Conservation (phyloP, 2,888 invertebrate species). For the Sminthurinus aureus region DNA sequence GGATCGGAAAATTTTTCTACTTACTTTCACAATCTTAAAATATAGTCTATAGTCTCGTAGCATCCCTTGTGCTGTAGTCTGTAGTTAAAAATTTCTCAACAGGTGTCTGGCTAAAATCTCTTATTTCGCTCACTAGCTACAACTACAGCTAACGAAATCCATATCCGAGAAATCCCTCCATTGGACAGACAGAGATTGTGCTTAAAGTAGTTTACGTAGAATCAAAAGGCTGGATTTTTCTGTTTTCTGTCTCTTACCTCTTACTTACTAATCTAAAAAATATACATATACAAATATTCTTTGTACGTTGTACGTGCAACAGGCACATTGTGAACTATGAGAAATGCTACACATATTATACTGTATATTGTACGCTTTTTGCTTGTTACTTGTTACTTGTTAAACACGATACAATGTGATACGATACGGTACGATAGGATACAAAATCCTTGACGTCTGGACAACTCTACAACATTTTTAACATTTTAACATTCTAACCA, state of each 20-base stretch:
- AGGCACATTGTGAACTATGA: no score
- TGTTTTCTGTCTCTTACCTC: background rate
- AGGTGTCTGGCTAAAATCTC: constrained; percentile 22
- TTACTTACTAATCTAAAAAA: background rate
- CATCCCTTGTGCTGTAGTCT: background rate
- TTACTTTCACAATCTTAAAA: background rate
- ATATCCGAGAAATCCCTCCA: background rate
- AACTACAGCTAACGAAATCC: no score
- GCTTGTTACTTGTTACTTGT: background rate
- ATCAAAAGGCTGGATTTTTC: background rate
- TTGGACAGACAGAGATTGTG: background rate
- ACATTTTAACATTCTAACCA: background rate
- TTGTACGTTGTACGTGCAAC: no score
- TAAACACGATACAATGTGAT: background rate
- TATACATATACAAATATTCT: background rate
- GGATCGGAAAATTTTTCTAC: background rate
- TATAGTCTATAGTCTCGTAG: background rate
- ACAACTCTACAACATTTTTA: background rate
- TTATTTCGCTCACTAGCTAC: no score
- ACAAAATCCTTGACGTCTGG: background rate
- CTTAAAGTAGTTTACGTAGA: background rate
- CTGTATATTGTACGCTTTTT: no score
- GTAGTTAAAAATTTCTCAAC: constrained; percentile 23
- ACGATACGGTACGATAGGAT: no score
- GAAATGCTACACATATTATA: no score